These are phyloP conservation scores for Loxodonta africana DNA, from an alignment of 2,113 vertebrate genomes.

Conservation along the genomic window DNA sequence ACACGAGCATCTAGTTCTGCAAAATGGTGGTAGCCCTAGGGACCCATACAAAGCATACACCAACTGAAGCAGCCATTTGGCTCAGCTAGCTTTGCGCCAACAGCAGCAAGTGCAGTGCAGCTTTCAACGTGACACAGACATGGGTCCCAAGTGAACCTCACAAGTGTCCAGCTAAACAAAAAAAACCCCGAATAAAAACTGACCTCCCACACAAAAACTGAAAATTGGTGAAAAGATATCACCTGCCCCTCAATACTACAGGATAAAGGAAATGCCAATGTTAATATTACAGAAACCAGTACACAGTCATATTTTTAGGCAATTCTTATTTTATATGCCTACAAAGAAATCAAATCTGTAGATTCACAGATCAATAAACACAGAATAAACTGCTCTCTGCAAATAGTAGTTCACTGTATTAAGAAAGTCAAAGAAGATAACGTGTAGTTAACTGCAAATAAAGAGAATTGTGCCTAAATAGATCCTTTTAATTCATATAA, in stretches of 20 bases:
- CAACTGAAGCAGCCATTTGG: not conserved
- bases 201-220: not conserved
- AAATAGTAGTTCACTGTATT: slow-evolving; percentile 29
- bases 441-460: not conserved
- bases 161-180: slow-evolving; percentile 26
- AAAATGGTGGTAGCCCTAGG: not conserved
- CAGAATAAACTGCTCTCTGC: not conserved
- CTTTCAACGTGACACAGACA: not conserved
- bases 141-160: not conserved
- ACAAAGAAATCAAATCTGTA: not conserved
- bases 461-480: not conserved
- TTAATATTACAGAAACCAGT: slow-evolving; percentile 26
- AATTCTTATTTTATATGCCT: slow-evolving; percentile 17
- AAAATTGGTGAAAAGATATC: not conserved
- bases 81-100: not conserved
- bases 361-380: not conserved
- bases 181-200: slow-evolving; percentile 35
- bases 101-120: not conserved
- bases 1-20: not conserved
- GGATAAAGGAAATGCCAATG: not conserved
- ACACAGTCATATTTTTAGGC: not conserved
- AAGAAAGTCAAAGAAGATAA: slow-evolving; percentile 29
- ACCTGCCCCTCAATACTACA: not conserved
- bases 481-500: slow-evolving; percentile 39
- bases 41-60: not conserved